Evolutionary conservation across 2,113 vertebrate species (phyloP), one percentile per base, ranked within the genome.

Genomic region (Ameiurus melas): DNA sequence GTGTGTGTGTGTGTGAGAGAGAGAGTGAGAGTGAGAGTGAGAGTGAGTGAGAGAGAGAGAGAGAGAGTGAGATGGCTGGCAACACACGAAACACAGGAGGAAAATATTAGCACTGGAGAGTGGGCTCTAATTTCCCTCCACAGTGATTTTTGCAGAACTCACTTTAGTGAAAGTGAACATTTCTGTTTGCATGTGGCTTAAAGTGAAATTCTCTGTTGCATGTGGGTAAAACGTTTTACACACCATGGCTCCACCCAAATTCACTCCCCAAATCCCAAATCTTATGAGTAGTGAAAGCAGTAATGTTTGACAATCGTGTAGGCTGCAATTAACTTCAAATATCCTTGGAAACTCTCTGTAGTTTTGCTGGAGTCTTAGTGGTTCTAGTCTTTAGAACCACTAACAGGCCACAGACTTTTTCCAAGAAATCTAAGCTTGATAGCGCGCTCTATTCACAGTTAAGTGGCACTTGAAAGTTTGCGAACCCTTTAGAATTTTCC

Each of bases 71-170:
- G 25, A 71, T 81, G 14, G 60, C 47, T 77, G 57, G 16, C 66
- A 88, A 62, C 47, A 17, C 86, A 47, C 85, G 86, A 88, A 90
- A 90, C 77, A 85, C 80, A 87, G 79, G 84, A 81, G 89, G 80
- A 89, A 90, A 90, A 87, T 87, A 83, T 90, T 90, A 81, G 12
- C 64, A 39, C 36, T 83, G 53, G 47, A 78, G 68, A 53, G 57
- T 19, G n/a, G 57, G 66, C 22, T 84, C n/a, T 1, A 39, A 13
- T 70, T 82, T 81, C 70, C 77, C 70, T 86, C 51, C 16, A 78
- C 36, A 84, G 70, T 57, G 0, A 33, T 30, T 20, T 75, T 43
- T 81, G 39, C 79, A 73, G 70, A 87, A 19, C 33, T 81, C n/a
- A 30, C 25, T 12, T 84, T 33, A 20, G 20, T 86, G 16, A 25